Evolutionary conservation across 2,888 invertebrate genomes (phyloP).

Genomic region (Rosalia funebris): DNA sequence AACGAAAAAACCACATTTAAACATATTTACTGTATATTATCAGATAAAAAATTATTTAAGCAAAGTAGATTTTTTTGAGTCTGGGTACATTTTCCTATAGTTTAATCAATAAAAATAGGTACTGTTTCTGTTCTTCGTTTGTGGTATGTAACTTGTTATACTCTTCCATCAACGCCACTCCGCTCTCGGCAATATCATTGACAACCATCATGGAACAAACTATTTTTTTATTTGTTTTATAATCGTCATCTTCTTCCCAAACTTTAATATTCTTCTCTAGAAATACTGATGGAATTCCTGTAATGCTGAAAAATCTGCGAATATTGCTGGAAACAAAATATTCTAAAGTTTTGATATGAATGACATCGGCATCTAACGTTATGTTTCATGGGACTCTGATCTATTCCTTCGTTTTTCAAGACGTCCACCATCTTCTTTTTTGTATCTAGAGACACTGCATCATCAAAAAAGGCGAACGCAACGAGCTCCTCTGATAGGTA

Average conservation of each 20-base stretch:
- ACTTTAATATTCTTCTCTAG: neutral
- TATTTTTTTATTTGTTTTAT: neutral
- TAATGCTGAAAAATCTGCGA: neutral
- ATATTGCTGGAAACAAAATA: neutral
- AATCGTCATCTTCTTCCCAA: conserved; percentile 26
- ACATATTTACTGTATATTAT: no score
- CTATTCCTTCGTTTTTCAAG: neutral
- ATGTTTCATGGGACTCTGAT: no score
- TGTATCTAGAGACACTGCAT: neutral
- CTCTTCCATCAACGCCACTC: neutral
- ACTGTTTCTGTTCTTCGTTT: conserved; percentile 4
- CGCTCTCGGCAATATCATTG: neutral
- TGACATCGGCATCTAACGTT: neutral
- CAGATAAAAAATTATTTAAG: neutral
- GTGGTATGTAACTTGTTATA: neutral
- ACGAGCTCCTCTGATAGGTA: conserved; percentile 34
- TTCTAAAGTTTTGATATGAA: neutral
- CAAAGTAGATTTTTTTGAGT: neutral
- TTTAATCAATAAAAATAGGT: neutral
- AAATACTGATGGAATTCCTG: neutral
- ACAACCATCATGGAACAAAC: neutral
- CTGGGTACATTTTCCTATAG: neutral
- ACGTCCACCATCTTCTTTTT: neutral
- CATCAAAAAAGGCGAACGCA: conserved; percentile 37
- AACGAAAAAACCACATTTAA: no score